Conservation (phyloP, 2,113 vertebrate species). For the Benitochromis conjunctus region DNA sequence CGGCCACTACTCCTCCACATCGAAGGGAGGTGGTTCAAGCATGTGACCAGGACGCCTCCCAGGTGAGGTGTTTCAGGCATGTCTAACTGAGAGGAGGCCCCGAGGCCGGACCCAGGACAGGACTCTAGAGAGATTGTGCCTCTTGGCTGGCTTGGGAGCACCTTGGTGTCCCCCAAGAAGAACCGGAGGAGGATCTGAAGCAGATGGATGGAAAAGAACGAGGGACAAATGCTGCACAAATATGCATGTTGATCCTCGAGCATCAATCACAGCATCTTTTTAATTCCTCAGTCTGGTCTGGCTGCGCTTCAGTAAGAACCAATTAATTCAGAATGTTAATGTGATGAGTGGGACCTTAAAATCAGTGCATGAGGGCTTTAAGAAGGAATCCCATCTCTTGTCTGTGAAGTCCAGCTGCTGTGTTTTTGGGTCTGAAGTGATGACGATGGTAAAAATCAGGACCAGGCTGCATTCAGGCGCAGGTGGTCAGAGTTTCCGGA, state of each 20-base stretch:
- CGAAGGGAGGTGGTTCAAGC: not conserved
- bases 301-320: not conserved
- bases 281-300: not conserved
- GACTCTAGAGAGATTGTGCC: rapidly evolving
- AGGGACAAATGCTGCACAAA: too few relatives aligned
- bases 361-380: not conserved
- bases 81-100: not conserved
- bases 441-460: not conserved
- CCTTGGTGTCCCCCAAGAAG: too few relatives aligned
- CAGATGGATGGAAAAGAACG: not conserved
- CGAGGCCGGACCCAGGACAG: not conserved
- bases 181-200: not conserved
- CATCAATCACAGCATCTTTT: not conserved
- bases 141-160: not conserved
- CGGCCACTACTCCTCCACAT: rapidly evolving
- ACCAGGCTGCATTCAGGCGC: rapidly evolving
- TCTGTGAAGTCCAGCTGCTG: not conserved
- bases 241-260: not conserved
- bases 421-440: not conserved
- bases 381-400: rapidly evolving
- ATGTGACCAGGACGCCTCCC: not conserved
- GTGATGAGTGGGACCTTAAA: not conserved
- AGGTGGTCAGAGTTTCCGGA: not conserved
- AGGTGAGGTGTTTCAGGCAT: not conserved
- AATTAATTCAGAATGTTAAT: not conserved